phyloP scores from a whole-genome alignment of 2,888 invertebrate species.

The Hyles lineata region DNA sequence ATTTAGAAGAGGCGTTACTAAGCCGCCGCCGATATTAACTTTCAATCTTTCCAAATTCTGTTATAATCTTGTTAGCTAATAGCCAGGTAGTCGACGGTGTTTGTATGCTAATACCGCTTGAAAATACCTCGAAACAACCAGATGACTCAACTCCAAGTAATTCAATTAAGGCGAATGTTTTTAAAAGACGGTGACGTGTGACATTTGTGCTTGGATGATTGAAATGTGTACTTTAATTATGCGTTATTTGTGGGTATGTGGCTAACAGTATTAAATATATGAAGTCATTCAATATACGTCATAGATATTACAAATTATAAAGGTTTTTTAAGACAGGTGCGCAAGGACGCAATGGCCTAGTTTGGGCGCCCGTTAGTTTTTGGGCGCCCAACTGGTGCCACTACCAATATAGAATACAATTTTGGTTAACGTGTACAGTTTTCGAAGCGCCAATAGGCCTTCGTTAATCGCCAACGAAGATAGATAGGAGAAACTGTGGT shows the following conservation, averaged over 20 bases:
- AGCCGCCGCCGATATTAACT: slow-evolving; percentile 9
- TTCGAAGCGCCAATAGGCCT: too few species aligned
- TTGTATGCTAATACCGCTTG: slow-evolving; percentile 23
- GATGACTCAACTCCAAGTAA: slow-evolving; percentile 45
- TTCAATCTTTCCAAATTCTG: slow-evolving; percentile 25
- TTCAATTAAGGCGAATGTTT: slow-evolving; percentile 42
- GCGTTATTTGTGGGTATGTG: neutral
- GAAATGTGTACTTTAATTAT: neutral
- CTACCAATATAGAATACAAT: too few species aligned
- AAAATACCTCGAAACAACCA: slow-evolving; percentile 33
- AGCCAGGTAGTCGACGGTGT: slow-evolving; percentile 19
- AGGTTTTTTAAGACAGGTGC: too few species aligned
- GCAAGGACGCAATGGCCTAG: too few species aligned
- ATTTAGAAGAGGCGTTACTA: slow-evolving; percentile 6
- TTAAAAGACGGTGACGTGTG: neutral
- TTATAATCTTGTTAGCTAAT: slow-evolving; percentile 30
- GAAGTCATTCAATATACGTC: too few species aligned
- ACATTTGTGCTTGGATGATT: neutral
- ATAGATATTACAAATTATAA: too few species aligned
- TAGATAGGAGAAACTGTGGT: too few species aligned
- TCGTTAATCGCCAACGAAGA: too few species aligned
- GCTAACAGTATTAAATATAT: too few species aligned
- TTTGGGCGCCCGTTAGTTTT: too few species aligned
- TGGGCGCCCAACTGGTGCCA: too few species aligned
- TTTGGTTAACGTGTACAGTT: too few species aligned